Percentiles rank a stretch among this genome's conserved stretches.
These are phyloP conservation scores for Rotaria sp. DNA, from an alignment of 2,888 invertebrate genomes.

Conservation along the genomic window DNA sequence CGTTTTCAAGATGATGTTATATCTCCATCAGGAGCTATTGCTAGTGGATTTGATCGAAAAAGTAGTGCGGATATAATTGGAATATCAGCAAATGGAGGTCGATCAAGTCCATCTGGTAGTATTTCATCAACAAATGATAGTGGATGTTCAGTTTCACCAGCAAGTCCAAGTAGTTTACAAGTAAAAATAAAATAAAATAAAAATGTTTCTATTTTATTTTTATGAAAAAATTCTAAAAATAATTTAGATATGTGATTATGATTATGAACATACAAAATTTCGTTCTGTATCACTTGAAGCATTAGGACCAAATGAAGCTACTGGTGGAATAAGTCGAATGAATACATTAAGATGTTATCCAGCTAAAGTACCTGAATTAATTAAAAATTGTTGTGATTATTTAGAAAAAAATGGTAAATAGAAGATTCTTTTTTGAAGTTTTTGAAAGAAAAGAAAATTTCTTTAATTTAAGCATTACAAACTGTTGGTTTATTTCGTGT, in stretches of 20 bases:
- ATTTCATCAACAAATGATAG: conserved; percentile 18
- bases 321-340: neutral
- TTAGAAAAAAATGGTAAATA: conserved; percentile 16
- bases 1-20: neutral
- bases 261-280: conserved; percentile 7
- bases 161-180: conserved; percentile 30
- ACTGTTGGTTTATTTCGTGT: conserved; percentile 35
- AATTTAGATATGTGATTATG: conserved; percentile 10
- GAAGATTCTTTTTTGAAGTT: neutral
- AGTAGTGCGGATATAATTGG: neutral
- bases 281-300: neutral
- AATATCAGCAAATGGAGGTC: neutral
- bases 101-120: conserved; percentile 14
- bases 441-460: no score
- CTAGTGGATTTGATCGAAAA: neutral
- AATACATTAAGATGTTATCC: conserved; percentile 27
- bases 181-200: neutral
- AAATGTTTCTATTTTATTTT: no score
- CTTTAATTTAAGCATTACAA: conserved; percentile 3
- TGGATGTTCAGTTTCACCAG: conserved; percentile 23
- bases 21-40: no score
- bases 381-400: conserved; percentile 6
- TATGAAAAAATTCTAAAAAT: no score
- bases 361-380: conserved; percentile 4
- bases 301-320: neutral